phyloP scores from a whole-genome alignment of 2,113 vertebrate genomes.

The Cyanoliseus patagonus region DNA sequence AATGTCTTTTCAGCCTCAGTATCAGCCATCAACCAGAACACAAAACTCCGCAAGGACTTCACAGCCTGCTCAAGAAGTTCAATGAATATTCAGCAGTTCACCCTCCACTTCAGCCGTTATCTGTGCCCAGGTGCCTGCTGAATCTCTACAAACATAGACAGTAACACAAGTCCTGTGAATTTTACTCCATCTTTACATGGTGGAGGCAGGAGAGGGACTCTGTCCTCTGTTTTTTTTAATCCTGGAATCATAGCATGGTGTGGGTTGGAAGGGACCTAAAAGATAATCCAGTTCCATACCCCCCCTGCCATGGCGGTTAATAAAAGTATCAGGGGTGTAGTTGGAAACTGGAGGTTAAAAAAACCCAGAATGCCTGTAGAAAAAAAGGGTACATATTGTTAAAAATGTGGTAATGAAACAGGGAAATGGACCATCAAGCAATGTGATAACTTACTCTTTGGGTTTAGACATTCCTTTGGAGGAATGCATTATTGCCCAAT shows the following conservation, averaged over 20 bases:
- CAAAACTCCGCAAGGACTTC: neutral
- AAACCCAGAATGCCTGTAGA: neutral
- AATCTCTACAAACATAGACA: too few relatives aligned
- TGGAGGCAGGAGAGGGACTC: neutral
- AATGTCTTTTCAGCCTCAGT: neutral
- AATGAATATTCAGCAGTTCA: neutral
- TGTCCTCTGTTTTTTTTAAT: neutral
- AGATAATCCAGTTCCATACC: neutral
- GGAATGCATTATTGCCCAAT: neutral
- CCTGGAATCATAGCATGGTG: neutral
- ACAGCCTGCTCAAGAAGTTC: neutral
- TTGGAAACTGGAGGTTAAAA: neutral
- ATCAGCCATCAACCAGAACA: neutral
- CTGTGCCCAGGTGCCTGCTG: accelerated
- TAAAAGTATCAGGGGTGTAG: neutral
- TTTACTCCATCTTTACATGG: neutral
- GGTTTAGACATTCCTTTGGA: neutral
- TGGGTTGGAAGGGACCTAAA: neutral
- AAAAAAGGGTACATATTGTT: neutral
- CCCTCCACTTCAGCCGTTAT: too few relatives aligned
- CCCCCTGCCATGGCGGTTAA: neutral
- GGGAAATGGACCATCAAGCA: neutral
- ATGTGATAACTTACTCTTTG: neutral
- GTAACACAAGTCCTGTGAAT: neutral
- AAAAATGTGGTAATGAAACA: constrained; percentile 9